These are phyloP conservation scores for Sogatella furcifera DNA, from an alignment of 1,140 invertebrate genomes.

Conservation along the genomic window DNA sequence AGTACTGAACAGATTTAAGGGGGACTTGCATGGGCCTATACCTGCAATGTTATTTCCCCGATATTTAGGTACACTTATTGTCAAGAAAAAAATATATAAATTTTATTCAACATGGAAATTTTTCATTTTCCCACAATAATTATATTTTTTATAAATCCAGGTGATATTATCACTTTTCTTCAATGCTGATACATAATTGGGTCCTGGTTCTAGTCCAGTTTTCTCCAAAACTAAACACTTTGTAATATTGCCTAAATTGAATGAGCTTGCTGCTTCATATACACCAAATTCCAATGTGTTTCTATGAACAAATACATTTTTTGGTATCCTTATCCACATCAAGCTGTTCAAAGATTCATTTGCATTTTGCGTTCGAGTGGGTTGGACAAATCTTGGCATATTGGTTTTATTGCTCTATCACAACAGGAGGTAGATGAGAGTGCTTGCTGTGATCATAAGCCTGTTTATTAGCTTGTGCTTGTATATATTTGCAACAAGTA, in stretches of 20 bases:
- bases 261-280: constrained; percentile 4
- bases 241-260: constrained; percentile 8
- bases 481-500: constrained; percentile 27
- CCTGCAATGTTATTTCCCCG: too few species aligned
- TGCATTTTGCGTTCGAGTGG: constrained; percentile 18
- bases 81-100: neutral
- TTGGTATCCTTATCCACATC: constrained; percentile 22
- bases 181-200: constrained; percentile 1
- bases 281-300: constrained; percentile 18
- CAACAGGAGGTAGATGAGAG: neutral
- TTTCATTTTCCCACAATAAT: neutral
- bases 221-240: constrained; percentile 6
- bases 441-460: constrained; percentile 10
- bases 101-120: neutral
- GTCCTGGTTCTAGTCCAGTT: neutral
- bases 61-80: too few species aligned
- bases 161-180: neutral
- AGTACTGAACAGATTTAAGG: too few species aligned
- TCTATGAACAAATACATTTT: constrained; percentile 20
- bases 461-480: constrained; percentile 17
- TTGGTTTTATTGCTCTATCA: constrained; percentile 17
- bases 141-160: neutral
- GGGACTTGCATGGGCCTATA: too few species aligned
- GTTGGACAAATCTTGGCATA: constrained; percentile 17
- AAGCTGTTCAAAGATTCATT: constrained; percentile 22